A percentile compares a stretch with the other conserved stretches of the same genome.
phyloP scores from a whole-genome alignment of 2,888 invertebrate species.

The Globia sparganii region DNA sequence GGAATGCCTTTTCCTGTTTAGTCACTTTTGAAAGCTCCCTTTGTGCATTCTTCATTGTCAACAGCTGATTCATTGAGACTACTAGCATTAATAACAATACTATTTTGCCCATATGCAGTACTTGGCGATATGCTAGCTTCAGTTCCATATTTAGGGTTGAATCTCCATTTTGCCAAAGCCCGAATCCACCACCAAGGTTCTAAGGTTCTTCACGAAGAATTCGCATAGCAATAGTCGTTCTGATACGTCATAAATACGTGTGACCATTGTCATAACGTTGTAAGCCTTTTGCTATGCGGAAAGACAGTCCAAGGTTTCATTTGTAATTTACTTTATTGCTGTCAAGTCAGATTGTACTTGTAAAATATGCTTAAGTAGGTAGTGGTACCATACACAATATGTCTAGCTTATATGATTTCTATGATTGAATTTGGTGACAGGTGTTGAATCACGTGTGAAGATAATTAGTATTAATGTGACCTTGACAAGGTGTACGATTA shows the following conservation, averaged over 20 bases:
- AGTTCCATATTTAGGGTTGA: no score
- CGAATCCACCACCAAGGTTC: background rate
- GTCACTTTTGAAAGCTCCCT: background rate
- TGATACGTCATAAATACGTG: conserved; percentile 15
- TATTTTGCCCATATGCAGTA: background rate
- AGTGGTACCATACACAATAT: background rate
- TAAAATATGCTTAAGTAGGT: conserved; percentile 34
- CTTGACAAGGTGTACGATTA: conserved; percentile 38
- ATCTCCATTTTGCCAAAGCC: background rate
- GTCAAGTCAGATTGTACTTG: conserved; percentile 27
- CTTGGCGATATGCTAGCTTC: background rate
- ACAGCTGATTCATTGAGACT: conserved; percentile 13
- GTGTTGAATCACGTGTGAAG: conserved; percentile 40
- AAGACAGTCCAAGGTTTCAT: conserved; percentile 48
- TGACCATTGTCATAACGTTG: conserved; percentile 23
- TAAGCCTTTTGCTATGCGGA: conserved; percentile 51
- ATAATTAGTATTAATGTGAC: conserved; percentile 42
- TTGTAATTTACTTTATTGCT: conserved; percentile 58
- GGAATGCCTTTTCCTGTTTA: conserved; percentile 20
- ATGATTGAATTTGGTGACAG: conserved; percentile 48
- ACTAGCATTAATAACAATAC: background rate
- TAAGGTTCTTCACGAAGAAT: background rate
- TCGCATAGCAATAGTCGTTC: conserved; percentile 19
- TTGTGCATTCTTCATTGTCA: background rate
- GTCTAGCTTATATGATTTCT: conserved; percentile 50